A percentile compares a stretch with the other conserved stretches of the same genome.
Conservation (phyloP, 2,797 vertebrate genomes). For the Hippocampus kuda region DNA sequence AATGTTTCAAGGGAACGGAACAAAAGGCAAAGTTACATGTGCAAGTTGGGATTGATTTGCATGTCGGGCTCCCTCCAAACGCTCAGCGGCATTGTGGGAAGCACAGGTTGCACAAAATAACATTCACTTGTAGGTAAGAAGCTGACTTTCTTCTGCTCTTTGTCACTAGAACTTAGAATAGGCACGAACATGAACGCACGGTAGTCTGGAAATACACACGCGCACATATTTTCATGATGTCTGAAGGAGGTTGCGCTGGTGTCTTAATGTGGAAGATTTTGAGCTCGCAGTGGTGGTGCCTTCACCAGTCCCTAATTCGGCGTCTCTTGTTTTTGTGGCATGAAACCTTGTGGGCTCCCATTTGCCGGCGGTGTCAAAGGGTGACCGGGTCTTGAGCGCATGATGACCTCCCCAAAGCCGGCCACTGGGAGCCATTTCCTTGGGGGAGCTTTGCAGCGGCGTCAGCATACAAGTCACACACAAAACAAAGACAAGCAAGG, state of each 20-base stretch:
- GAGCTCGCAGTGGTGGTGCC: neutral
- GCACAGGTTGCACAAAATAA: neutral
- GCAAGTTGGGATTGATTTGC: constrained; percentile 25
- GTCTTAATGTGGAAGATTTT: neutral
- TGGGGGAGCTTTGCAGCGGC: neutral
- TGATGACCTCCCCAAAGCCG: constrained; percentile 8
- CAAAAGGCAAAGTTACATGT: neutral
- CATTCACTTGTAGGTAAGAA: neutral
- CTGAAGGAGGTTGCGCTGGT: constrained; percentile 10
- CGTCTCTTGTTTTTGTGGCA: too few species aligned
- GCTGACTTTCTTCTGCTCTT: neutral
- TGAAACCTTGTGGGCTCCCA: neutral
- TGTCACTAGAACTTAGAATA: constrained; percentile 2
- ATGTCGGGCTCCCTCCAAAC: constrained; percentile 32
- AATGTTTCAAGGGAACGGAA: neutral
- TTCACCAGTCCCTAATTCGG: neutral
- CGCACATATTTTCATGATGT: constrained; percentile 13
- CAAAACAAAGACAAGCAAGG: neutral
- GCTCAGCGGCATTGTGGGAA: neutral
- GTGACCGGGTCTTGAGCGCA: constrained; percentile 18
- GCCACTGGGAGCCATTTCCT: neutral
- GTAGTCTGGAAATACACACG: constrained; percentile 11
- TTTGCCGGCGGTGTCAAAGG: constrained; percentile 16
- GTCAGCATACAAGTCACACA: constrained; percentile 13
- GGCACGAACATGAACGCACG: neutral